Base-by-base conservation (phyloP, 2,113 vertebrate genomes). In the Mustela nigripes region DNA sequence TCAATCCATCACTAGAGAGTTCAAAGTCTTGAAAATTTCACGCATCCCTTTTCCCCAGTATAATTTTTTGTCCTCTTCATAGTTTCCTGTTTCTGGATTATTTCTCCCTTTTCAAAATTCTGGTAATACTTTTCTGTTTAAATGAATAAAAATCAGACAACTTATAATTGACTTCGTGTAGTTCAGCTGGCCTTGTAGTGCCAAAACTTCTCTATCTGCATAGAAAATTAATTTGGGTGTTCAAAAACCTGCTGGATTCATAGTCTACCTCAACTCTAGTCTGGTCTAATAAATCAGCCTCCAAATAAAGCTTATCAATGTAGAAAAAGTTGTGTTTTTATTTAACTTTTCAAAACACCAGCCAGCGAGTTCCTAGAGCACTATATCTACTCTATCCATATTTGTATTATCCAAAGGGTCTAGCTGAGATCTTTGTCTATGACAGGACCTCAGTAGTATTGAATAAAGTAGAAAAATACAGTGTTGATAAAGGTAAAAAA, bases 141-240 rank as follows among this genome's bases (percentile, higher is more conserved):
- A 86, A 74, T 97, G 81, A 96, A 89, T 86, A 92, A 89, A 97
- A 97, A 45, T 83, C 65, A 91, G 76, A 71, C 60, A 86, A 48
- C 22, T 31, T 86, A 7, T n/a, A 4, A 97, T 86, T 95, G 86
- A 94, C 96, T 95, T 97, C 28, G 6, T 90, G 12, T 50, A 79
- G 18, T 74, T 86, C 79, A 50, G 15, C 50, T 62, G 60, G 18
- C 31, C 62, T 94, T 81, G 5, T n/a, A 60, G 53, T 85, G 16
- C 14, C 76, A 56, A 67, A 56, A 33, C 10, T 90, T 91, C 31
- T 85, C 14, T 86, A 94, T 90, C 53, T 81, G 88, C 26, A 50
- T 31, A 89, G 80, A 48, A 97, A 94, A 96, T 97, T 63, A 89
- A 53, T 89, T 56, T 90, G 18, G 31, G 65, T 74, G 19, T 53